These are phyloP conservation scores for Cheilosia soror DNA, from an alignment of 2,888 invertebrate species.

Conservation along the genomic window DNA sequence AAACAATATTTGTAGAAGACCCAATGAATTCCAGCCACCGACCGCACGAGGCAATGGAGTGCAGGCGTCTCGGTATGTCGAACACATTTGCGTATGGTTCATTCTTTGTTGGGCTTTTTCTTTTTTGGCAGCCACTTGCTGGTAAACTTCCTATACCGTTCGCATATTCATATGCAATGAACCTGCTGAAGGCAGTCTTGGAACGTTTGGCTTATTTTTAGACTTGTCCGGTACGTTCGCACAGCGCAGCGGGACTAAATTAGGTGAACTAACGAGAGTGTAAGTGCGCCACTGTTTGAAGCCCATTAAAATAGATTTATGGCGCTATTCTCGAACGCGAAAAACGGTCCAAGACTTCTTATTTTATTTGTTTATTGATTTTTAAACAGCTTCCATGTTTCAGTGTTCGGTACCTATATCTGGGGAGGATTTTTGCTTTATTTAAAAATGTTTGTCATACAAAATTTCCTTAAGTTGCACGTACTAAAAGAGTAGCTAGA, in stretches of 20 bases:
- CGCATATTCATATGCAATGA: background rate
- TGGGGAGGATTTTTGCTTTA: no score
- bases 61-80: background rate
- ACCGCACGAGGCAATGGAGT: slow-evolving; percentile 5
- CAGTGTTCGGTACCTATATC: background rate
- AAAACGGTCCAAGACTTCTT: background rate
- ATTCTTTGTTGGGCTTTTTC: background rate
- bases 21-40: slow-evolving; percentile 16
- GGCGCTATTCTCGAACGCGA: slow-evolving; percentile 1
- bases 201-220: slow-evolving; percentile 36
- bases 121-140: slow-evolving; percentile 33
- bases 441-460: no score
- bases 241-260: slow-evolving; percentile 56
- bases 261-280: slow-evolving; percentile 26
- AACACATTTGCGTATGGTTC: slow-evolving; percentile 2
- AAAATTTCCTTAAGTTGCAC: no score
- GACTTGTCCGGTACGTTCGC: slow-evolving; percentile 41
- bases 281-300: slow-evolving; percentile 30
- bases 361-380: background rate
- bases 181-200: slow-evolving; percentile 28
- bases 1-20: slow-evolving; percentile 39
- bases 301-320: slow-evolving; percentile 45
- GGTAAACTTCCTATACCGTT: slow-evolving; percentile 4
- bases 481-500: no score
- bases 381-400: background rate